phyloP scores from a whole-genome alignment of 2,113 vertebrate genomes.

The Tursiops truncatus region DNA sequence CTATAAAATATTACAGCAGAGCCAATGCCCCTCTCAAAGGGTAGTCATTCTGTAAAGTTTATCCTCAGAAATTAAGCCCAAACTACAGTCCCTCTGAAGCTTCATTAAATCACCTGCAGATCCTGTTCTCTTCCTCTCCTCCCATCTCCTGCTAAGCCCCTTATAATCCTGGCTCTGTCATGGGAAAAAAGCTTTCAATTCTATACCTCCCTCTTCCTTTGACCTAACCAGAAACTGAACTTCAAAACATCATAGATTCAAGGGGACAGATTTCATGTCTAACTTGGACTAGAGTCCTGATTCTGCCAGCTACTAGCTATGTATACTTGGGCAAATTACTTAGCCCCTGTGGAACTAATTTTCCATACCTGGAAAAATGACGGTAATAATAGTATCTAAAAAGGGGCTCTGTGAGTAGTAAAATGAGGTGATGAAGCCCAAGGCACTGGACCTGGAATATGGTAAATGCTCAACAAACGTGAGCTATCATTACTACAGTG shows the following conservation, averaged over 20 bases:
- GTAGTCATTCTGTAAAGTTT: background rate
- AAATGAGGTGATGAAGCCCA: background rate
- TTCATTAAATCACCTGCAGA: background rate
- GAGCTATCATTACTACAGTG: background rate
- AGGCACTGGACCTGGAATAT: background rate
- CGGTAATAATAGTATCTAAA: background rate
- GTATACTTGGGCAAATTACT: background rate
- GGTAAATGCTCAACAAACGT: background rate
- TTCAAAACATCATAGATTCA: background rate
- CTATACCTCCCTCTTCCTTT: background rate
- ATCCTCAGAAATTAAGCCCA: background rate
- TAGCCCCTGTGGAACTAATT: background rate
- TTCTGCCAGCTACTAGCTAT: background rate
- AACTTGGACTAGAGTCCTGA: background rate
- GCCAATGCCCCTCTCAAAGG: background rate
- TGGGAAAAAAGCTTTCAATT: background rate
- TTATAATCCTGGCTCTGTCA: background rate
- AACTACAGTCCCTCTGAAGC: background rate
- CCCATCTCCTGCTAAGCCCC: background rate
- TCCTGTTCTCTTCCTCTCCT: background rate
- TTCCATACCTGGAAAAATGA: background rate
- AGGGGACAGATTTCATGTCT: background rate
- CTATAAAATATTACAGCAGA: background rate
- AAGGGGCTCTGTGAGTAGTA: background rate
- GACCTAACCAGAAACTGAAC: slow-evolving; percentile 22